These are phyloP conservation scores for Calypte anna DNA, from an alignment of 2,113 vertebrate species.

Conservation along the genomic window DNA sequence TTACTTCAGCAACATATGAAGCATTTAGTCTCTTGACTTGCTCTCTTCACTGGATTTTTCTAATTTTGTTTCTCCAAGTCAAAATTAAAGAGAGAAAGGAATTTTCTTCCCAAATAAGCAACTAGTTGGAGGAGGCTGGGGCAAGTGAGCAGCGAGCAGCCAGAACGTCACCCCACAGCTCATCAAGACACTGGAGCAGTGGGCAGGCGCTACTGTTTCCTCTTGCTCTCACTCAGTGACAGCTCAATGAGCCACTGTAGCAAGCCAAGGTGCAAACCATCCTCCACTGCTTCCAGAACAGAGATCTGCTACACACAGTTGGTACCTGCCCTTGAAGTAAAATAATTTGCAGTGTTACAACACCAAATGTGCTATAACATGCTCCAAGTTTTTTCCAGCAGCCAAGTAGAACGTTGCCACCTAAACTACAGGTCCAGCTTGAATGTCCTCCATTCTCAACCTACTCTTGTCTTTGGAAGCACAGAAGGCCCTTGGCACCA, in stretches of 20 bases:
- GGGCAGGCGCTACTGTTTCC: background rate
- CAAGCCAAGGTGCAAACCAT: background rate
- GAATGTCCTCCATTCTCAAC: background rate
- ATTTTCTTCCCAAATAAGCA: background rate
- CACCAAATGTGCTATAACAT: background rate
- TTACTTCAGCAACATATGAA: constrained; percentile 23
- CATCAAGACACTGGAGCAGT: background rate
- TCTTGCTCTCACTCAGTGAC: background rate
- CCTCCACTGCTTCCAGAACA: background rate
- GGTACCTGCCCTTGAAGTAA: background rate
- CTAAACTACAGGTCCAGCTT: background rate
- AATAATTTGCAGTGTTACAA: background rate
- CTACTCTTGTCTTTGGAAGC: background rate
- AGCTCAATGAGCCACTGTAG: background rate
- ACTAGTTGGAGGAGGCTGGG: background rate
- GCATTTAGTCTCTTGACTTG: constrained; percentile 3
- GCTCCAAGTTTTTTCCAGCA: background rate
- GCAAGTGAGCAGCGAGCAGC: background rate
- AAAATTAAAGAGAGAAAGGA: constrained; percentile 1
- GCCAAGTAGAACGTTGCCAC: background rate
- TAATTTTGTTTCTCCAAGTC: background rate
- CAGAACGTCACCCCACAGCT: background rate
- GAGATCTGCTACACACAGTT: background rate
- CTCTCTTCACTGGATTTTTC: background rate
- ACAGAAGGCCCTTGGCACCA: background rate